A percentile compares a stretch with the other conserved stretches of the same genome.
Evolutionary conservation across 2,888 invertebrate genomes (phyloP).

Genomic region (Elgonia sp.): DNA sequence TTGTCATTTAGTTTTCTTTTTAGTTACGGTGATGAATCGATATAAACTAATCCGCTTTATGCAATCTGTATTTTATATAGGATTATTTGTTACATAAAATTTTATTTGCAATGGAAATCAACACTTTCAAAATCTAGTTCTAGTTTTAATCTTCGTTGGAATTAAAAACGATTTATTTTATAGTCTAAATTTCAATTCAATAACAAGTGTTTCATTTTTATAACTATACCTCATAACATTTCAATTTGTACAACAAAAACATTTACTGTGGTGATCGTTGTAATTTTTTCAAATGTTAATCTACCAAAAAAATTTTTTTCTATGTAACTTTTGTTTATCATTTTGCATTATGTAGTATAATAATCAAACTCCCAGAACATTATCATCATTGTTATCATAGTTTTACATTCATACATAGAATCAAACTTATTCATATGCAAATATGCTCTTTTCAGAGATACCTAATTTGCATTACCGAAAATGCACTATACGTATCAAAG

Average conservation of each 20-base stretch:
- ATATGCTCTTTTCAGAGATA: slow-evolving; percentile 5
- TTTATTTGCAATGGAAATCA: too few relatives aligned
- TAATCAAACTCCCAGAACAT: not conserved
- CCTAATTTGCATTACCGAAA: slow-evolving; percentile 43
- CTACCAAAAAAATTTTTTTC: too few relatives aligned
- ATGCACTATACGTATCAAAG: slow-evolving; percentile 5
- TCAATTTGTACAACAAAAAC: too few relatives aligned
- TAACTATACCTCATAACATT: too few relatives aligned
- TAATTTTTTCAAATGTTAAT: too few relatives aligned
- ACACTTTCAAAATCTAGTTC: not conserved
- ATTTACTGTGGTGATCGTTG: too few relatives aligned
- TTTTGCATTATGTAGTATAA: too few relatives aligned
- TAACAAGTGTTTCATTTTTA: too few relatives aligned
- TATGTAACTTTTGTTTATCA: too few relatives aligned
- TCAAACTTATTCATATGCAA: slow-evolving; percentile 6
- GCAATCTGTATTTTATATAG: slow-evolving; percentile 6
- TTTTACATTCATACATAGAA: not conserved
- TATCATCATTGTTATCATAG: not conserved
- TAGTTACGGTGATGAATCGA: slow-evolving; percentile 1
- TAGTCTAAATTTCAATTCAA: too few relatives aligned
- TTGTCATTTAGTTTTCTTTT: slow-evolving; percentile 9
- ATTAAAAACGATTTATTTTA: too few relatives aligned
- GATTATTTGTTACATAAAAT: slow-evolving; percentile 20
- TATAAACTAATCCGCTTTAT: slow-evolving; percentile 34
- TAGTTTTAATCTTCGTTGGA: too few relatives aligned